Evolutionary conservation across 2,113 vertebrate genomes (phyloP).

Genomic region (Turnix velox): DNA sequence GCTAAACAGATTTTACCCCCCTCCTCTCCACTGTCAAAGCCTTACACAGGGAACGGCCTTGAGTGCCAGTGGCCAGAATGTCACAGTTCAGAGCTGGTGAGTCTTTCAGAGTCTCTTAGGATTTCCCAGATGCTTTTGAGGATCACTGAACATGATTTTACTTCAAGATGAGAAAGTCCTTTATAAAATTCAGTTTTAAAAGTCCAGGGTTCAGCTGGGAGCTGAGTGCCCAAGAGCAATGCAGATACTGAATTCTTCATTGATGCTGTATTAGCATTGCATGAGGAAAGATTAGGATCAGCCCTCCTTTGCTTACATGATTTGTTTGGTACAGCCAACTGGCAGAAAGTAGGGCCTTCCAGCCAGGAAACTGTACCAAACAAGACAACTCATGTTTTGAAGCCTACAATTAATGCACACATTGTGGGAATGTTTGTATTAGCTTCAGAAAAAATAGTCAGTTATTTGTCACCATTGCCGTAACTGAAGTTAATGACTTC

Average conservation of each 20-base stretch:
- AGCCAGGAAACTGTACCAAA: slow-evolving; percentile 9
- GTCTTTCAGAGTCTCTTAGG: background rate
- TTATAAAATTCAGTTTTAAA: background rate
- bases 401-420: background rate
- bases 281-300: slow-evolving; percentile 61
- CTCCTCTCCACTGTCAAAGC: background rate
- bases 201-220: background rate
- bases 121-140: slow-evolving; percentile 8
- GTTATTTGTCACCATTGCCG: background rate
- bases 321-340: slow-evolving; percentile 50
- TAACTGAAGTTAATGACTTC: background rate
- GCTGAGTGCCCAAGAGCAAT: background rate
- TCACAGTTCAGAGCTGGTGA: slow-evolving; percentile 19
- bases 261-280: slow-evolving; percentile 45
- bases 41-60: background rate
- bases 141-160: background rate
- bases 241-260: slow-evolving; percentile 47
- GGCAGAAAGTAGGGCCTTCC: background rate
- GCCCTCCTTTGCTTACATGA: slow-evolving; percentile 40
- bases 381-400: background rate
- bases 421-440: background rate
- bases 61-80: slow-evolving; percentile 11
- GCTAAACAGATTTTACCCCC: background rate
- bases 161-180: background rate
- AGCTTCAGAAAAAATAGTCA: background rate